Evolutionary conservation across 1,140 invertebrate genomes (phyloP), one percentile per base, ranked within the genome.

Genomic region (Thalassaphorura encarpata): DNA sequence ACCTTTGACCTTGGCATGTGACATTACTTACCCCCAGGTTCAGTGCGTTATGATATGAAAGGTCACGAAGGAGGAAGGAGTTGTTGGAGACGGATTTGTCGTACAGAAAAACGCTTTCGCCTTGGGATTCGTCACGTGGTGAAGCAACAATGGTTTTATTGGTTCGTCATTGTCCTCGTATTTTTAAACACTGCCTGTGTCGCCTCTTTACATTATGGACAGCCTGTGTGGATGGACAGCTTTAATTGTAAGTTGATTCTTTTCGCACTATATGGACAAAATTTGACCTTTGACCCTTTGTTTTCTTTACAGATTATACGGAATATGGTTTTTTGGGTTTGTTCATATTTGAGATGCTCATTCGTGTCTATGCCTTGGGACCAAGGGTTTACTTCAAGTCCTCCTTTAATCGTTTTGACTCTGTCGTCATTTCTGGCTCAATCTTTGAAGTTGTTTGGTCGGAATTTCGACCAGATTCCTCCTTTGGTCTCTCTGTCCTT

Each of bases 401-500:
- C 61, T 93, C 94, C 65, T 98, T 98, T 78, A 98, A 92, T 79
- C 84, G 89, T 68, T 98, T 97, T 77, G 94, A 97, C 79, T 97
- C 92, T 80, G 87, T 97, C 63, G 93, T 92, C 74, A 99, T 99
- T 74, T 85, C 88, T 69, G 96, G 92, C 67, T 97, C 93, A 74
- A 96, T 99, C 73, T 95, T 98, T 78, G 96, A 99, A 82, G 96
- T 99, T 58, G 85, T 99, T 67, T 99, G 94, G 92, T 92, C 92
- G 45, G 82, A 82, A 70, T 83, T 96, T 64, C 93, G 97, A 71
- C 84, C 87, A 67, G 95, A 92, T 23, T 58, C 63, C 66, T 99
- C 96, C 56, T 99, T 99, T 75, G 97, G 97, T 73, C 83, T 99
- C 69, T 99, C 95, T 70, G 96, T 99, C 66, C 82, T 99, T 63